Percentiles rank a stretch among this genome's conserved stretches.
Conservation (phyloP, 2,113 vertebrate species). For the Petromus typicus region DNA sequence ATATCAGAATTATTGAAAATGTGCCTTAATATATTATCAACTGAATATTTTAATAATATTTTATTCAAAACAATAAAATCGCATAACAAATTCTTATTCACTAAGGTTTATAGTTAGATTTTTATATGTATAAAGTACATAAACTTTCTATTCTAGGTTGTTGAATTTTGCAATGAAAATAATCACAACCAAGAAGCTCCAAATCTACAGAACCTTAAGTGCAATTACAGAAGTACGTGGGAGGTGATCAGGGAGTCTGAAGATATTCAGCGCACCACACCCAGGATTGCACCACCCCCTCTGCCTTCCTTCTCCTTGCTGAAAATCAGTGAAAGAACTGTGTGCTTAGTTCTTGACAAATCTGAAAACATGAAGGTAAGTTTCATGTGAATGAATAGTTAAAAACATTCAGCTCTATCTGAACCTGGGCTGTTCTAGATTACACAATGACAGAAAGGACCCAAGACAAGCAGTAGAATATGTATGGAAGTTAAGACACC, state of each 20-base stretch:
- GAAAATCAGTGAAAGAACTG: constrained; percentile 71
- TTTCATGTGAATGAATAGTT: neutral
- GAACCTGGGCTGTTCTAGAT: neutral
- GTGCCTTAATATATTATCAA: neutral
- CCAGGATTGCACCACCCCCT: constrained; percentile 15
- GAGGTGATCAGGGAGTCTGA: constrained; percentile 85
- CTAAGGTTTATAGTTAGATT: neutral
- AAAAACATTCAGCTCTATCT: neutral
- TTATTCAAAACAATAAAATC: constrained; percentile 43
- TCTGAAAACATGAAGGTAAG: constrained; percentile 87
- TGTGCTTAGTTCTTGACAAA: constrained; percentile 87
- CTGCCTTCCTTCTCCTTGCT: constrained; percentile 79
- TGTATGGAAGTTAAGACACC: neutral
- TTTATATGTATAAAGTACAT: neutral
- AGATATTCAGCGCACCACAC: constrained; percentile 75
- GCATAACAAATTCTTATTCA: neutral
- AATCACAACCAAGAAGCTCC: constrained; percentile 87
- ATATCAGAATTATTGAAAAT: neutral
- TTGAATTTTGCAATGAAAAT: constrained; percentile 83
- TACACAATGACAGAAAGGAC: neutral
- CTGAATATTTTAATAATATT: constrained; percentile 25
- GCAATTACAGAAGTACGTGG: constrained; percentile 82
- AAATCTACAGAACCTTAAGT: constrained; percentile 87
- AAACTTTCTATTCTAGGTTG: constrained; percentile 77
- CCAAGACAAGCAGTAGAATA: neutral